These are phyloP conservation scores for Albula glossodonta DNA, from an alignment of 2,113 vertebrate species.

Conservation along the genomic window DNA sequence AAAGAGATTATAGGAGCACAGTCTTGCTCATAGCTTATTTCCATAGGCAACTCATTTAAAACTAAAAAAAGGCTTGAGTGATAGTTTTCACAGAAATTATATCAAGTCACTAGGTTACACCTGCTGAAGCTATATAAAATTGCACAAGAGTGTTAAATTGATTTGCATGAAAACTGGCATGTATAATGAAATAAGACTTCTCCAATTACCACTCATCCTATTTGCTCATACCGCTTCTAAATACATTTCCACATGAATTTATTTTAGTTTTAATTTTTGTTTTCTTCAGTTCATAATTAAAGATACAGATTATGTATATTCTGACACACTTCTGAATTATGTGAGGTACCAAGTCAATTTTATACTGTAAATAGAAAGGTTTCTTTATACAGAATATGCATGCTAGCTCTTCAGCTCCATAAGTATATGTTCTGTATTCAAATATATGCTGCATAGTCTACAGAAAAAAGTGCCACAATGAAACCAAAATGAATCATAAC, in stretches of 20 bases:
- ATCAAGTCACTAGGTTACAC: not conserved
- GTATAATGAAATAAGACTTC: not conserved
- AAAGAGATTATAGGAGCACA: not conserved
- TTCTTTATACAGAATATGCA: not conserved
- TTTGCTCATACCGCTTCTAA: not conserved
- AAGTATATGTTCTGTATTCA: not conserved
- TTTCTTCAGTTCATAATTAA: not conserved
- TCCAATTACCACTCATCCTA: not conserved
- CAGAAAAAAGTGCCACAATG: not conserved
- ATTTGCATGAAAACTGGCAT: not conserved
- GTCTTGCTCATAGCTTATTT: not conserved
- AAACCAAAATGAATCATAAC: not conserved
- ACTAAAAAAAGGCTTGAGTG: not conserved
- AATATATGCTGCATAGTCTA: not conserved
- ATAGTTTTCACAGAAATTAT: not conserved
- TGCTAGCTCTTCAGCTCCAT: not conserved
- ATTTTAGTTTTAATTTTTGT: not conserved
- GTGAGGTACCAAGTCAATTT: not conserved
- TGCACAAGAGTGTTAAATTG: not conserved
- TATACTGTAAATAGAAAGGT: not conserved
- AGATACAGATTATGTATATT: not conserved
- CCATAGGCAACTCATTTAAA: not conserved
- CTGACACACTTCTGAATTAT: not conserved
- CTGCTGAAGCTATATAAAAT: not conserved
- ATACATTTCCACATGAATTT: constrained; percentile 3